Evolutionary conservation across 2,888 invertebrate species (phyloP), one percentile per base, ranked within the genome.

Genomic region (Diarsia dahlii): DNA sequence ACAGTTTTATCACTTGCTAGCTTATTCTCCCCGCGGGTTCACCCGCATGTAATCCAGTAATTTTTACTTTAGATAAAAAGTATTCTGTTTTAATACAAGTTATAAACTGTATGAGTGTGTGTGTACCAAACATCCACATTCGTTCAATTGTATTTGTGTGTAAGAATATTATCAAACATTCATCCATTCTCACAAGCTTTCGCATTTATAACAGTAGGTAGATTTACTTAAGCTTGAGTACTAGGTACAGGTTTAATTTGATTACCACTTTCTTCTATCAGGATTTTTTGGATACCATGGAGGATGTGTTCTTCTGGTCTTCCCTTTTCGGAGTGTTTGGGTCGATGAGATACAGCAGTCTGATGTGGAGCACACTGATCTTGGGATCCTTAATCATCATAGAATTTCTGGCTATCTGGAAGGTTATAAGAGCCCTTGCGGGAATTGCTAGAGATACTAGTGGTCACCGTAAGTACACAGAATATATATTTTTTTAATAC

Each of bases 371-470:
- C 10, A 46, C 85, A 4, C 4, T 89, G 0, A 50, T 95, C 8
- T 52, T 94, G 4, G 23, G 78, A 0, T 54, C 88, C 0, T 78
- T 94, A 8, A 23, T 92, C 1, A 52, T 80, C 0, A 89, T 94
- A 4, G 91, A 93, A 66, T 76, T 68, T 0, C 80, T 88, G 23
- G 91, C 94, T 12, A 89, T 94, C 23, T 94, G 93, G 92, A 95
- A 92, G 66, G 92, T 95, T 0, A 85, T 95, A 0, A 93, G 91
- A 73, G 92, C 93, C 5, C 74, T 95, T 1, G 90, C 91, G n/a
- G 95, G 94, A 3, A 90, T 91, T 88, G 93, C 94, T 6, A 82
- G 85, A 8, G 93, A 93, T 74, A 92, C 80, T 15, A 80, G 80
- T 39, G 94, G 91, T 8, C 90, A 93, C 62, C 89, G 94, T 95